phyloP scores from a whole-genome alignment of 2,888 invertebrate species.

The Scaptodrosophila latifasciaeformis region DNA sequence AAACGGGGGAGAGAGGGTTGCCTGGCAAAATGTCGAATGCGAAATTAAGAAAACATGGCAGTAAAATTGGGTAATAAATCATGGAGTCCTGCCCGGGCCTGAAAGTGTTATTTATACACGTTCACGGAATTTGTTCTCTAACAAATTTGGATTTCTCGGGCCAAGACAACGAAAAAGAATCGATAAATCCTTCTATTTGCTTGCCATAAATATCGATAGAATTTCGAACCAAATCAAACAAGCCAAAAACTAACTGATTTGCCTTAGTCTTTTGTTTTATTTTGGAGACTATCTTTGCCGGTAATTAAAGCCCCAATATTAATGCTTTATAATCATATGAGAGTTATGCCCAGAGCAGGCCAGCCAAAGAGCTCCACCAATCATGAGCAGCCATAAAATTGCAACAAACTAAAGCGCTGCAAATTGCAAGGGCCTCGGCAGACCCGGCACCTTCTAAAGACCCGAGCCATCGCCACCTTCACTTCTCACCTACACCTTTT shows the following conservation, averaged over 20 bases:
- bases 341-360: conserved; percentile 44
- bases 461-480: background rate
- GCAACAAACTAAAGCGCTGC: conserved; percentile 51
- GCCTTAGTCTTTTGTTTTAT: too few relatives aligned
- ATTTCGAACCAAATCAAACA: too few relatives aligned
- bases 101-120: conserved; percentile 59
- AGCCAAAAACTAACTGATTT: too few relatives aligned
- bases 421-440: conserved; percentile 33
- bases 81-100: conserved; percentile 55
- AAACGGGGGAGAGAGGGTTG: conserved; percentile 5
- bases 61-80: conserved; percentile 70
- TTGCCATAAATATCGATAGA: too few relatives aligned
- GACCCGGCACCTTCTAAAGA: too few relatives aligned
- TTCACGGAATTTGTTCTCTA: conserved; percentile 1
- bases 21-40: conserved; percentile 70
- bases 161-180: too few relatives aligned
- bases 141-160: too few relatives aligned
- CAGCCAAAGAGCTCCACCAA: too few relatives aligned
- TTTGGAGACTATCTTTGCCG: too few relatives aligned
- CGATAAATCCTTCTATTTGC: too few relatives aligned
- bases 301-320: conserved; percentile 68
- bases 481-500: background rate
- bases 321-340: conserved; percentile 61
- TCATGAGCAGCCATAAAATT: conserved; percentile 39
- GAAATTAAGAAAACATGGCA: conserved; percentile 72